Base-by-base conservation (phyloP, 2,113 vertebrate genomes). In the Lycaon pictus region DNA sequence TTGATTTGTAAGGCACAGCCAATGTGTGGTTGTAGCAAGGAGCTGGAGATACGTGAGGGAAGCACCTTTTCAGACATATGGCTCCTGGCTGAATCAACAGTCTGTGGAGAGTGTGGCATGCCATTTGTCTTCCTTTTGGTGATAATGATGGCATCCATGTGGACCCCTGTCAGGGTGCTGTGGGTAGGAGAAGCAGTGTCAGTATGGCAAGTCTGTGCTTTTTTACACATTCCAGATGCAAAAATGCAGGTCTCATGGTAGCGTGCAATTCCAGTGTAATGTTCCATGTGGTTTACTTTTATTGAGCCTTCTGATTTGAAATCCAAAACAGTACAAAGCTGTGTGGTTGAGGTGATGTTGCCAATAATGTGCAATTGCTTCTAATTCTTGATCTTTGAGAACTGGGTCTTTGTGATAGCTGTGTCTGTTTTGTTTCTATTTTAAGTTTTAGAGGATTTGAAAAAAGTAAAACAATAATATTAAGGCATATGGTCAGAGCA, bases 301-400 rank as follows among this genome's bases (percentile, higher is more conserved):
- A 56, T 43, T 81, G n/a, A 93, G 55, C 11, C 51, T 81, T 88
- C 62, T 97, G 62, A 81, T 85, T 91, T 93, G 76, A 88, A 91
- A 90, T 93, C 51, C 55, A 74, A 81, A 96, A 58, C 27, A 51
- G 63, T 48, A 76, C 63, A 84, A n/a, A 88, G 37, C 48, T 90
- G 12, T 53, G 8, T 81, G 19, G 29, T 65, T 90, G 58, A 85
- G 55, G 1, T 60, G 37, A 69, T 23, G 15, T 53, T 81, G 48
- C 63, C 88, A 84, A 15, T 8, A 55, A 77, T 80, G 74, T 67
- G 17, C 4, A 83, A 3, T 69, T 83, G 15, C 92, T 93, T 96
- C 3, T 67, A 71, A 87, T 86, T 95, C 72, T 82, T 92, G 62
- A 84, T 83, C 84, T 67, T 90, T 67, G 55, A 92, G 77, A 62